Evolutionary conservation across 2,113 vertebrate genomes (phyloP).

Genomic region (Lonchura striata): DNA sequence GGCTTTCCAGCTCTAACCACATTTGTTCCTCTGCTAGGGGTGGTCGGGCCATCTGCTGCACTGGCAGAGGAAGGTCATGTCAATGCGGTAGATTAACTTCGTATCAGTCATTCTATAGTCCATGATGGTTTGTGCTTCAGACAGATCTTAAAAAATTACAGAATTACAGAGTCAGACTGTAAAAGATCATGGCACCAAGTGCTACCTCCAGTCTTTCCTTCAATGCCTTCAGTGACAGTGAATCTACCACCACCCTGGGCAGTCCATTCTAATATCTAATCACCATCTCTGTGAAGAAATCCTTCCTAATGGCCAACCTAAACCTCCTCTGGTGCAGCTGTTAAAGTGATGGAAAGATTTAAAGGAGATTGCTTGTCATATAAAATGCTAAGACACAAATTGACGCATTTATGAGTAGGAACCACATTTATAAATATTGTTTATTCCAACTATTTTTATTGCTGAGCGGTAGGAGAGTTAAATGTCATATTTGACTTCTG

Average conservation of each 20-base stretch:
- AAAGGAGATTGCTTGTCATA: not conserved
- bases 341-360: not conserved
- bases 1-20: not conserved
- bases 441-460: not conserved
- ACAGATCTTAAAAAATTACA: not conserved
- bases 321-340: not conserved
- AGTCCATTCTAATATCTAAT: not conserved
- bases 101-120: fast-evolving
- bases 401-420: not conserved
- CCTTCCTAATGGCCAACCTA: not conserved
- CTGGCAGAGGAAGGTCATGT: not conserved
- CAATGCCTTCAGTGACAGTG: fast-evolving
- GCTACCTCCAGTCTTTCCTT: not conserved
- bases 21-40: not conserved
- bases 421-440: not conserved
- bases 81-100: not conserved
- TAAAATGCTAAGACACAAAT: not conserved
- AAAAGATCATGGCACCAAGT: not conserved
- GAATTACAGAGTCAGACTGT: not conserved
- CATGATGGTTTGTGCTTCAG: not conserved
- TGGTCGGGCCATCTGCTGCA: not conserved
- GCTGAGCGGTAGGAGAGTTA: not conserved
- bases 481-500: not conserved
- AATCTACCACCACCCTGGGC: not conserved
- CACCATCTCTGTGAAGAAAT: not conserved